Evolutionary conservation across 2,113 vertebrate species (phyloP).

Genomic region (Anguilla japonica): DNA sequence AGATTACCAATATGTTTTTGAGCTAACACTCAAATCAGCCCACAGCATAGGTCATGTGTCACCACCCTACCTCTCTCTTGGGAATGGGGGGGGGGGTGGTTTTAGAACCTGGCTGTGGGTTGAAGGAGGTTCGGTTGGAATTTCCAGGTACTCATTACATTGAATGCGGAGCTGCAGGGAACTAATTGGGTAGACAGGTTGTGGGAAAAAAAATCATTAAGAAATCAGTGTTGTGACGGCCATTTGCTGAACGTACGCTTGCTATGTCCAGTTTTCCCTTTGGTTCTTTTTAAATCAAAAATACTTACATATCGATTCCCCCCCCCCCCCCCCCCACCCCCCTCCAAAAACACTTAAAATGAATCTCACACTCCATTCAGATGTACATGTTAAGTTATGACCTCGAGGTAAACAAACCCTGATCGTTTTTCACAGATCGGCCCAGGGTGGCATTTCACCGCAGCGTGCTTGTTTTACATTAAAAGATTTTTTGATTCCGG

Average conservation of each 20-base stretch:
- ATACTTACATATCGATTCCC: not conserved
- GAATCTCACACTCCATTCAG: slow-evolving; percentile 4
- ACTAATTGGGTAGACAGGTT: not conserved
- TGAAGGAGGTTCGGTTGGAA: not conserved
- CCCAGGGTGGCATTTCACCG: not conserved
- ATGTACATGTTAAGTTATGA: not conserved
- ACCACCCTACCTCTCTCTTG: not conserved
- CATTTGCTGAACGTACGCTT: not conserved
- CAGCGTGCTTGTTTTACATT: not conserved
- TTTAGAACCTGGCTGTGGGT: not conserved
- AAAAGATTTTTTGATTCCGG: not conserved
- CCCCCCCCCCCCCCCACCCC: not conserved
- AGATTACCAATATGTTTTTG: not conserved
- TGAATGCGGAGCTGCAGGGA: not conserved
- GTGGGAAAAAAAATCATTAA: not conserved
- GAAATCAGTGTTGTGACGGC: not conserved
- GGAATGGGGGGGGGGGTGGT: not conserved
- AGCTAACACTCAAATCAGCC: slow-evolving; percentile 20
- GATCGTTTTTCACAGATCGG: not conserved
- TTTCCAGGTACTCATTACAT: not conserved
- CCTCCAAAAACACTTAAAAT: not conserved
- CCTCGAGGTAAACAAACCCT: not conserved
- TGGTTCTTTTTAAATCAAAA: not conserved
- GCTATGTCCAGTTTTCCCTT: not conserved
- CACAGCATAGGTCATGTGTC: not conserved